phyloP scores from a whole-genome alignment of 1,140 invertebrate species.

The Trachymyrmex cornetzi region DNA sequence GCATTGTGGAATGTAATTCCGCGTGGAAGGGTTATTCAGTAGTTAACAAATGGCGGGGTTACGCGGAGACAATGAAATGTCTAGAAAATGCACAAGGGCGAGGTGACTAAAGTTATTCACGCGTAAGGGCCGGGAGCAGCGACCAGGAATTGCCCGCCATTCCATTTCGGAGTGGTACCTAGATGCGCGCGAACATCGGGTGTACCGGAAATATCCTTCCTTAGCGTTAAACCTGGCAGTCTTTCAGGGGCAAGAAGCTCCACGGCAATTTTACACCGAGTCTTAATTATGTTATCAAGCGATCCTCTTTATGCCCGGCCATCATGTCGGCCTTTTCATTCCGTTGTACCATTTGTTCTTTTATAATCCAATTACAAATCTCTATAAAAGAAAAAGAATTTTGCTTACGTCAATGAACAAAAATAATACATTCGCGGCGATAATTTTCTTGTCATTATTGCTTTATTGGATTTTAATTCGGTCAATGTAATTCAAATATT shows the following conservation, averaged over 20 bases:
- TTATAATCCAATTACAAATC: conserved; percentile 33
- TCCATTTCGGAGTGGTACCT: conserved; percentile 50
- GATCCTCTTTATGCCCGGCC: neutral
- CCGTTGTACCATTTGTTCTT: neutral
- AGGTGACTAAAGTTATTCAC: conserved; percentile 61
- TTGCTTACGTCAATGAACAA: neutral
- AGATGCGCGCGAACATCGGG: conserved; percentile 23
- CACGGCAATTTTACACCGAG: conserved; percentile 43
- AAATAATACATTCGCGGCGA: neutral
- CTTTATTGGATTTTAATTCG: conserved; percentile 14
- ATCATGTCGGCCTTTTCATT: neutral
- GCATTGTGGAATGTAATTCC: conserved; percentile 21
- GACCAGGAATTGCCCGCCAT: conserved; percentile 57
- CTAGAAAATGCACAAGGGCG: conserved; percentile 54
- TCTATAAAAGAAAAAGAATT: neutral
- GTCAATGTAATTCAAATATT: neutral
- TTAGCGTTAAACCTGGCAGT: conserved; percentile 30
- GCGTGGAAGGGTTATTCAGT: conserved; percentile 38
- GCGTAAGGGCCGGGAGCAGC: conserved; percentile 23
- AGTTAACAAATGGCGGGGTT: conserved; percentile 47
- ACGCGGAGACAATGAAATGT: conserved; percentile 53
- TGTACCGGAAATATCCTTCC: conserved; percentile 60
- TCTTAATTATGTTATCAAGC: conserved; percentile 54
- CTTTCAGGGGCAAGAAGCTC: conserved; percentile 1
- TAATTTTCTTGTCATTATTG: neutral